Evolutionary conservation across 2,888 invertebrate genomes (phyloP), one percentile per base, ranked within the genome.

Genomic region (Itoplectis maculator): DNA sequence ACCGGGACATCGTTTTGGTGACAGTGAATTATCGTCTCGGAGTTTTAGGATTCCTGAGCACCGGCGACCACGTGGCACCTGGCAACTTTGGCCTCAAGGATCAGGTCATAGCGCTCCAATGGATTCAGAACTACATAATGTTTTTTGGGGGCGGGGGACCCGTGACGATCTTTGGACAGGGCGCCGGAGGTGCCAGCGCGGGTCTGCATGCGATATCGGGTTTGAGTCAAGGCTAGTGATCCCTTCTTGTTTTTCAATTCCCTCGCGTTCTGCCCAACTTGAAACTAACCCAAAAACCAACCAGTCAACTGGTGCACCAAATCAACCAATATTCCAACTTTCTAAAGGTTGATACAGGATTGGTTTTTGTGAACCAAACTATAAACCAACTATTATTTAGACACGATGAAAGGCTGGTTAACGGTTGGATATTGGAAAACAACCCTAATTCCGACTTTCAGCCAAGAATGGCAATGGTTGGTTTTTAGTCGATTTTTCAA

Each of bases 81-180:
- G 88, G 88, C 0, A 88, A 88, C 74, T 85, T 79, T n/a, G 87
- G 86, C 15, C 63, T 87, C 40, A 88, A 86, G 73, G 88, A 88
- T 83, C 86, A 87, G 29, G 29, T 69, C 8, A 35, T 83, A n/a
- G 87, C 85, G 0, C 49, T 87, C 0, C 8, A 69, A 40, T 88
- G 88, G 88, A 56, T 88, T 4, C 72, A 79, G 20, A 5, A 61
- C 0, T 68, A 86, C 15, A 88, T 88, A 8, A 0, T 3, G 8
- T 2, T 2, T 2, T 86, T 87, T 56, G 82, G 84, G 0, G 87
- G 88, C 1, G 40, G 82, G 0, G 9, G 20, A 0, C 74, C 35
- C 20, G 79, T 87, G 0, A 88, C 88, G n/a, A 1, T 88, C 18
- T 72, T 82, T n/a, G 86, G 73, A 9, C 66, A 84, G 7, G 82